Evolutionary conservation across 2,797 vertebrate genomes (phyloP).

Genomic region (Apogon talboti): DNA sequence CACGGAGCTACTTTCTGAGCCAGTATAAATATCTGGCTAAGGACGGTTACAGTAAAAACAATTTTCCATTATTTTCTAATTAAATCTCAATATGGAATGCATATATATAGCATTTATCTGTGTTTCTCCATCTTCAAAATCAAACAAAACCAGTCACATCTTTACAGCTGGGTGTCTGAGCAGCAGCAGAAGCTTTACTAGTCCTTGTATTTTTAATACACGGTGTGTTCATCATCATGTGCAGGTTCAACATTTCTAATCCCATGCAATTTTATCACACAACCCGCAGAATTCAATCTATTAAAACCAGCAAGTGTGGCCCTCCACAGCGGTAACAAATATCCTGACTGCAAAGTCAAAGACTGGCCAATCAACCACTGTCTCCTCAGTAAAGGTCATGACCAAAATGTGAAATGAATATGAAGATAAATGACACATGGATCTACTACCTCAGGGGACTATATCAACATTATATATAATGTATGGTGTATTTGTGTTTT

Average conservation of each 20-base stretch:
- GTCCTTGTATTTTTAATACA: conserved; percentile 29
- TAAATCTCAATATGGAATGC: conserved; percentile 1
- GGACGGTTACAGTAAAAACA: neutral
- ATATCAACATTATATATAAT: conserved; percentile 63
- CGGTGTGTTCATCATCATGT: conserved; percentile 20
- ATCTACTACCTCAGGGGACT: conserved; percentile 51
- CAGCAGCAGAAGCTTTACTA: neutral
- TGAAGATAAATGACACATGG: conserved; percentile 77
- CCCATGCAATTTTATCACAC: conserved; percentile 66
- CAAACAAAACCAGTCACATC: conserved; percentile 9
- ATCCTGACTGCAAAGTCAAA: conserved; percentile 60
- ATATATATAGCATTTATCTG: neutral
- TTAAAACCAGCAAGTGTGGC: conserved; percentile 54
- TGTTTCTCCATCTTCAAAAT: neutral
- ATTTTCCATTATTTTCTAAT: too few relatives aligned
- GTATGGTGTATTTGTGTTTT: conserved; percentile 61
- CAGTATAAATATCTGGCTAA: conserved; percentile 33
- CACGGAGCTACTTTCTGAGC: conserved; percentile 23
- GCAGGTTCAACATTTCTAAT: conserved; percentile 40
- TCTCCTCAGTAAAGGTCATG: conserved; percentile 80
- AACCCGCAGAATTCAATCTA: conserved; percentile 50
- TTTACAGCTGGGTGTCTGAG: neutral
- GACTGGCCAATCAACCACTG: conserved; percentile 77
- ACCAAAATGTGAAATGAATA: conserved; percentile 81
- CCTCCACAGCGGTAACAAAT: conserved; percentile 67